These are phyloP conservation scores for Barnardius zonarius DNA, from an alignment of 2,113 vertebrate species.

Conservation along the genomic window DNA sequence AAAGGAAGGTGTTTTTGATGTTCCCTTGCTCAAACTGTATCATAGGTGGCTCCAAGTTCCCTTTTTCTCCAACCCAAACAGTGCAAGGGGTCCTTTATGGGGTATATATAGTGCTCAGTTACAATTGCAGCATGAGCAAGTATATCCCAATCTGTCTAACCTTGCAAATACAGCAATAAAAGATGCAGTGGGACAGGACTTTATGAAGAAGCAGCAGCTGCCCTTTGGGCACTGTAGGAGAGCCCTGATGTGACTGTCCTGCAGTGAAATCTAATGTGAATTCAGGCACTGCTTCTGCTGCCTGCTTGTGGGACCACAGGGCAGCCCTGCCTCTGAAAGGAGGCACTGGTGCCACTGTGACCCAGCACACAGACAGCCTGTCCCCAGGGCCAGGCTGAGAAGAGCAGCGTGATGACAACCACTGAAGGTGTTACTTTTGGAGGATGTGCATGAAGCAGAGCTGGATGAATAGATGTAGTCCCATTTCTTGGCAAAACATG, in stretches of 20 bases:
- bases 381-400: not conserved
- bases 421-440: not conserved
- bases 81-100: not conserved
- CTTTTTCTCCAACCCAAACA: not conserved
- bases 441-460: not conserved
- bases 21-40: not conserved
- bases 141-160: not conserved
- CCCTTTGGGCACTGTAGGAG: not conserved
- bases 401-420: not conserved
- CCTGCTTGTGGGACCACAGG: rapidly evolving
- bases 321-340: not conserved
- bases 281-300: not conserved
- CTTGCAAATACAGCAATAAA: rapidly evolving
- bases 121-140: not conserved
- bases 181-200: not conserved
- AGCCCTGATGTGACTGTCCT: not conserved
- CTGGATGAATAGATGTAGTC: not conserved
- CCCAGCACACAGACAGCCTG: not conserved
- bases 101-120: not conserved
- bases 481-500: not conserved
- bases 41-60: not conserved
- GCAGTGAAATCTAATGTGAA: not conserved
- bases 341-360: rapidly evolving
- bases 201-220: not conserved
- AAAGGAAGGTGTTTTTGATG: not conserved